Percentiles rank a stretch among this genome's conserved stretches.
Conservation (phyloP, 2,113 vertebrate genomes). For the Dicaeum eximium region DNA sequence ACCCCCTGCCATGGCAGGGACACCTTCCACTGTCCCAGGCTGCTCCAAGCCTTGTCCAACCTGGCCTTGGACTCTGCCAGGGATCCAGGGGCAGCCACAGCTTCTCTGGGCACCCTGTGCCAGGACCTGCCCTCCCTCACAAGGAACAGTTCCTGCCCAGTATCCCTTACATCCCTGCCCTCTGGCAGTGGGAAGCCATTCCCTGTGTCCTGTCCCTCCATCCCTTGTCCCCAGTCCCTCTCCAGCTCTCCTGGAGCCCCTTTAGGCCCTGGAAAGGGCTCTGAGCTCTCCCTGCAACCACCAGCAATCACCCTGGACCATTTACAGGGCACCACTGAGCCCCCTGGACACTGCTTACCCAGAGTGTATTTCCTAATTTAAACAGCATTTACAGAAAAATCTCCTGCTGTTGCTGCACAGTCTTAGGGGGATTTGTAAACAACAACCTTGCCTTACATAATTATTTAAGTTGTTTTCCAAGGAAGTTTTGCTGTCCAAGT, state of each 20-base stretch:
- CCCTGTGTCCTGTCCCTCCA: neutral
- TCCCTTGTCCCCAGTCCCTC: neutral
- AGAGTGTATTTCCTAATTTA: neutral
- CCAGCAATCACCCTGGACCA: neutral
- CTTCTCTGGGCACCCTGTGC: neutral
- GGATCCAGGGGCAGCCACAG: neutral
- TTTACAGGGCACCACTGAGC: neutral
- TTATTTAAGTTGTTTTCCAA: neutral
- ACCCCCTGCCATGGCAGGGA: neutral
- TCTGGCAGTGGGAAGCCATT: neutral
- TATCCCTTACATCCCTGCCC: neutral
- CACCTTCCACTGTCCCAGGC: rapidly evolving
- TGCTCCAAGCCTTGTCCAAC: neutral
- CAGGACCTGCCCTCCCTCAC: neutral
- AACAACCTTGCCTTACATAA: neutral
- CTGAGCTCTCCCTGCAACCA: neutral
- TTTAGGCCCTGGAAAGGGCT: neutral
- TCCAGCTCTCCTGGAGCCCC: neutral
- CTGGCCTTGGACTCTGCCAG: neutral
- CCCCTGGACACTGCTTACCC: neutral
- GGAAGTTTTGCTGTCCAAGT: neutral
- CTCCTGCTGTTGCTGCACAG: neutral
- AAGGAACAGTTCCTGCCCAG: neutral
- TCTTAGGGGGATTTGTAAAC: neutral
- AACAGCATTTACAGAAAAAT: neutral